Evolutionary conservation across 1,140 invertebrate genomes (phyloP), one percentile per base, ranked within the genome.

Genomic region (Ctenoplectra terminalis): DNA sequence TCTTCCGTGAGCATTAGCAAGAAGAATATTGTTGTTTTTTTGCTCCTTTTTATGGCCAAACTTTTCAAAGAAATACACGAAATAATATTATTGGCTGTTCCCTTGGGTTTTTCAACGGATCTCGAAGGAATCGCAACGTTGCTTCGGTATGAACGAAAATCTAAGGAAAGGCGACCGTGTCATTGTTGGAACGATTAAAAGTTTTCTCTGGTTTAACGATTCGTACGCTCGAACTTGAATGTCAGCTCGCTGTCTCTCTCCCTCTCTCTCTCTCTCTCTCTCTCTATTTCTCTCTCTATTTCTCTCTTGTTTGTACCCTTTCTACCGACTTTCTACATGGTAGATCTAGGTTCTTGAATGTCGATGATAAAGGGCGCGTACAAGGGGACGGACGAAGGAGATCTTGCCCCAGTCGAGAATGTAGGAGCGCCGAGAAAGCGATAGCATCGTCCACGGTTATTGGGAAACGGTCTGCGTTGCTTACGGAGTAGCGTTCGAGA

Each of bases 191-290:
- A 61, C 78, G 85, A 82, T 86, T 87, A 87, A 87, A 84, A 87
- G 76, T 87, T 87, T 87, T 71, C 70, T 72, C 69, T 46, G 31
- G 77, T 66, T 83, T 86, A 86, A 87, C 85, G 84, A 87, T 87
- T 69, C 54, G 76, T 67, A 73, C 50, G 74, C 70, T 79, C 40
- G 81, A 79, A 61, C 74, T 26, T 66, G 75, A 50, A 86, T 73
- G 58, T 58, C 60, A 43, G 66, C 54, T 50, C 60, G 71, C 69
- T 63, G 34, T 63, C 48, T 54, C 2, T 23, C 31, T 23, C 29
- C 37, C 20, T n/a, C 54, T 56, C 40, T 15, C n/a, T 48, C n/a
- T 31, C 64, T 6, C 6, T 31, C 52, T 50, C n/a, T 74, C 54
- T 75, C 48, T 63, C 54, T 52, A 31, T 26, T 48, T 26, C 31